Base-by-base conservation (phyloP, 2,888 invertebrate species). In the Rotaria socialis region DNA sequence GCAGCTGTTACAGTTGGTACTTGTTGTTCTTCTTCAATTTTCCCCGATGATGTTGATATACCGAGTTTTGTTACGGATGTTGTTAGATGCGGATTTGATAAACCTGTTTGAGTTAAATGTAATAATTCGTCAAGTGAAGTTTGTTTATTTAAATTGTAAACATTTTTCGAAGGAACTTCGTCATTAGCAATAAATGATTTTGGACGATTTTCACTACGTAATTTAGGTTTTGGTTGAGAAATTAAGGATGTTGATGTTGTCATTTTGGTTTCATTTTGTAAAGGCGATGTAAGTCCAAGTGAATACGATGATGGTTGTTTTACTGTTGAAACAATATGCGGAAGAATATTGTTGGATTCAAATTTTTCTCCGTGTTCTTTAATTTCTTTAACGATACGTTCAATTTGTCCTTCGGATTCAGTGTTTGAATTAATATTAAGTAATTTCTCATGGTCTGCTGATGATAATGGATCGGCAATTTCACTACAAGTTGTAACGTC, bases 51-150 rank as follows among this genome's bases (percentile, higher is more conserved):
- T 47, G 80, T 80, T 24, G 80, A 80, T 80, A 47, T 80, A 19
- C 67, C 67, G 6, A 67, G 67, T 67, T 67, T 67, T 27, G 67
- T 67, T 35, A 67, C 19, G 6, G 80, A 80, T 80, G 80, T 80
- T 47, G 43, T 24, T 47, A 80, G n/a, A 47, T 43, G 47, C 47
- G 80, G 80, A 80, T 80, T 80, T 43, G 80, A 80, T 24, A 80
- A 24, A 80, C 80, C 80, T 47, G n/a, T 47, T 80, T n/a, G 80
- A n/a, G 80, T 80, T 80, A 80, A 80, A 43, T 80, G 47, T 80
- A n/a, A n/a, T n/a, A 80, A n/a, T 47, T 80, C 80, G 47, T 80
- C 80, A 0, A 80, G n/a, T 43, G 80, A 80, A 24, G 47, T 80
- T 80, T 80, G 80, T 80, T 80, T 80, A 24, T 24, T 80, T 2